Evolutionary conservation across 2,888 invertebrate genomes (phyloP), one percentile per base, ranked within the genome.

Genomic region (Euzophera pinguis): DNA sequence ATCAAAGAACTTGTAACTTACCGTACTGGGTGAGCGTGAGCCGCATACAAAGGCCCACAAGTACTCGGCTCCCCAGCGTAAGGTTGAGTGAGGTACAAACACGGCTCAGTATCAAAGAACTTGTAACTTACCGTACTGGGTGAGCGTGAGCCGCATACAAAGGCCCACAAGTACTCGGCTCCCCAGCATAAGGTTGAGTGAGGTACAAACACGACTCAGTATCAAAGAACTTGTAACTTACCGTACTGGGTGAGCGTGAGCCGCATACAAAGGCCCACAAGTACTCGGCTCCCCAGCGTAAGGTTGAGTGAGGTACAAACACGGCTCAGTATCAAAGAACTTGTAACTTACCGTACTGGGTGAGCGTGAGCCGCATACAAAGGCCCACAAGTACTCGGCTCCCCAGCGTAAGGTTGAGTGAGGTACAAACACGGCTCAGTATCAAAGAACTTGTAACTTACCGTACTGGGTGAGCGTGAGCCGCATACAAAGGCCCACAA

Each of bases 141-240:
- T 92, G 92, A 60, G 91, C 82, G 65, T 93, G 93, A 47, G 92
- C 84, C 6, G 86, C 76, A 71, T 93, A 94, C 1, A 94, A 86
- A 34, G 94, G 94, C 0, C 93, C 93, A 75, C 94, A 93, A 43
- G 92, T 91, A 78, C 93, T 93, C 56, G 93, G 84, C 65, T 94
- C 94, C 1, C 90, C 92, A 1, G 92, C 91, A 71, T 94, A 94
- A 0, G 93, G 93, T 78, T 93, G 93, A 47, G 91, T 81, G 0
- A 93, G 68, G 59, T 74, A 78, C 29, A 75, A 69, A 73, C 75
- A 86, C 63, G 70, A 84, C 65, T 84, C 83, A 32, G 76, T 59
- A n/a, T n/a, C n/a, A n/a, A n/a, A n/a, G n/a, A n/a, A n/a, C n/a
- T n/a, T n/a, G n/a, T n/a, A n/a, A n/a, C n/a, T n/a, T n/a, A n/a